phyloP scores from a whole-genome alignment of 2,888 invertebrate genomes.

The Trichogramma dendrolimi region DNA sequence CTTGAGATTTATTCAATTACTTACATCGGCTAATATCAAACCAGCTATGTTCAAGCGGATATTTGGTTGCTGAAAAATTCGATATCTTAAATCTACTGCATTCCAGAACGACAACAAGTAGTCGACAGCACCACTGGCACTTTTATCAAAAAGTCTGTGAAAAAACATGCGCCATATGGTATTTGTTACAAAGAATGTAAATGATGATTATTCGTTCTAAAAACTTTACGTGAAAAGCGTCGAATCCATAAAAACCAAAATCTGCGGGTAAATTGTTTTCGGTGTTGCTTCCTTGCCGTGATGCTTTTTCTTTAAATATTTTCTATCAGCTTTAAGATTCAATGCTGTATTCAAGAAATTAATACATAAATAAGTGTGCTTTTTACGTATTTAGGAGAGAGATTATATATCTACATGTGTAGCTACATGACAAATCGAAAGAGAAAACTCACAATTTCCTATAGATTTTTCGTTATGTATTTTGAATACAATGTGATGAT shows the following conservation, averaged over 20 bases:
- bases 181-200: neutral
- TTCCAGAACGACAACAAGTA: slow-evolving; percentile 22
- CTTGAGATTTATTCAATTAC: neutral
- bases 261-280: slow-evolving; percentile 6
- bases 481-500: slow-evolving; percentile 19
- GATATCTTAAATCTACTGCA: slow-evolving; percentile 21
- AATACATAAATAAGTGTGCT: too few relatives aligned
- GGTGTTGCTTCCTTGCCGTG: slow-evolving; percentile 4
- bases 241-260: slow-evolving; percentile 14
- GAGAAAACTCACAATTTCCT: too few relatives aligned
- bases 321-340: too few relatives aligned
- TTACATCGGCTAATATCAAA: slow-evolving; percentile 16
- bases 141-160: slow-evolving; percentile 9
- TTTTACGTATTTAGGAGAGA: too few relatives aligned
- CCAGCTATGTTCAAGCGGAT: slow-evolving; percentile 20
- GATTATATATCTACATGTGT: too few relatives aligned
- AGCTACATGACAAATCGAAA: too few relatives aligned
- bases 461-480: neutral
- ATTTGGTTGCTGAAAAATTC: slow-evolving; percentile 6
- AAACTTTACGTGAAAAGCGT: slow-evolving; percentile 6
- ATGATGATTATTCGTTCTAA: neutral
- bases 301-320: too few relatives aligned
- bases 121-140: neutral
- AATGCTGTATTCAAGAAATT: too few relatives aligned
- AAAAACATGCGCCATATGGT: neutral